Base-by-base conservation (phyloP, 2,888 invertebrate genomes). In the Ornithoptera priamus region DNA sequence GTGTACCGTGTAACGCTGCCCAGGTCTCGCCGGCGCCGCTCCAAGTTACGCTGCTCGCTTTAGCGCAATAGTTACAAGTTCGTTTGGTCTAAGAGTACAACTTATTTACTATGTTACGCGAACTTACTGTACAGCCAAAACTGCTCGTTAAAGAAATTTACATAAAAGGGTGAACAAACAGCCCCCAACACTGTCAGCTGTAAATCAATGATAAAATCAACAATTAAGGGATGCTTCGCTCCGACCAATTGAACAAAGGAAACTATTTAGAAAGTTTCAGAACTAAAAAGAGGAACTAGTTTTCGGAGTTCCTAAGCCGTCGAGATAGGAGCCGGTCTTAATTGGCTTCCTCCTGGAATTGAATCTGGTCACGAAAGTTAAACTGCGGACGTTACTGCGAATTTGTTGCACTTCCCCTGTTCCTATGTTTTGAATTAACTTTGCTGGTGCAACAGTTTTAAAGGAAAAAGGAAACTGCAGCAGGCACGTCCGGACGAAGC, bases 311-410 rank as follows among this genome's bases (percentile, higher is more conserved):
- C 39, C 42, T 39, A 57, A 58, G 42, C 57, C 62, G 58, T 62
- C 61, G 57, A 46, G 66, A 62, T 66, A 66, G 36, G 58, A 62
- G 57, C 61, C 24, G 56, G 65, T 69, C 69, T 66, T 70, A 70
- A 70, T 70, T 70, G 66, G 57, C 62, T 65, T 58, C 22, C 62
- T 57, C 12, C 62, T 62, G 69, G 62, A 62, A 70, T 70, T 66
- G 69, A 65, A 66, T 66, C 69, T 61, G 66, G 58, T 66, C 62
- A 66, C 69, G 66, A 70, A 62, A 63, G 66, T 65, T 62, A 58
- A 70, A 70, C 65, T 66, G 22, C 50, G 56, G n/a, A 50, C 57
- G 36, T 66, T 66, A 62, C 30, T 58, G 62, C 17, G 30, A 58
- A 70, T 58, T 62, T 70, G 65, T 66, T 65, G 68, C 68, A 68